Conservation (phyloP, 2,888 invertebrate species). For the Netelia inedita region DNA sequence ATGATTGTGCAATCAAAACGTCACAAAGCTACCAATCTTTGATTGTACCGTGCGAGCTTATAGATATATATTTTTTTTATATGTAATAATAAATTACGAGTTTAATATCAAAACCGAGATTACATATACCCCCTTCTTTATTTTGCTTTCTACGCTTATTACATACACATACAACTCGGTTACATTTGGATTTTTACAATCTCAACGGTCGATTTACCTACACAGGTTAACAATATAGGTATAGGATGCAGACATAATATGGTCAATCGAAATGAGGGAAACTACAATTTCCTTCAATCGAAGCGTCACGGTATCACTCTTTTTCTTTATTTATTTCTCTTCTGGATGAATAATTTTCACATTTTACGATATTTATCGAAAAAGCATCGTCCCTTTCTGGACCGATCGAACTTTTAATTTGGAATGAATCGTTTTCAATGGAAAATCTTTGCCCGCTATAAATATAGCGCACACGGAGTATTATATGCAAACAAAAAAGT, state of each 20-base stretch:
- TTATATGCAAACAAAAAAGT: conserved; percentile 58
- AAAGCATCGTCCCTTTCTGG: conserved; percentile 37
- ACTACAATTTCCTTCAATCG: conserved; percentile 37
- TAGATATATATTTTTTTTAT: conserved; percentile 8
- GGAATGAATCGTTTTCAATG: conserved; percentile 31
- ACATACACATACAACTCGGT: conserved; percentile 43
- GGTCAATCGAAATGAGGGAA: conserved; percentile 55
- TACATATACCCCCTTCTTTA: conserved; percentile 46
- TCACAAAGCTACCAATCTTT: conserved; percentile 30
- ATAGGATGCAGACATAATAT: conserved; percentile 43
- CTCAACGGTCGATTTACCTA: conserved; percentile 41
- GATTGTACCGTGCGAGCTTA: conserved; percentile 8
- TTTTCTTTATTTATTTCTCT: conserved; percentile 28
- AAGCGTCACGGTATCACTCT: conserved; percentile 34
- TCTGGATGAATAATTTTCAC: conserved; percentile 35
- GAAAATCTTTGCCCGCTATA: conserved; percentile 45
- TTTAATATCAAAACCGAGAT: background rate
- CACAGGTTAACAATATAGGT: conserved; percentile 3
- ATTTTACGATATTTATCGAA: conserved; percentile 48
- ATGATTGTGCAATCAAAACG: background rate
- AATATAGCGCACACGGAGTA: conserved; percentile 53
- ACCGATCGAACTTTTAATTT: conserved; percentile 34
- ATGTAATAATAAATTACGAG: conserved; percentile 28
- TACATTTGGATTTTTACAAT: conserved; percentile 48
- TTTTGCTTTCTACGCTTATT: conserved; percentile 28